Base-by-base conservation (phyloP, 2,888 invertebrate genomes). In the Lysandra bellargus region DNA sequence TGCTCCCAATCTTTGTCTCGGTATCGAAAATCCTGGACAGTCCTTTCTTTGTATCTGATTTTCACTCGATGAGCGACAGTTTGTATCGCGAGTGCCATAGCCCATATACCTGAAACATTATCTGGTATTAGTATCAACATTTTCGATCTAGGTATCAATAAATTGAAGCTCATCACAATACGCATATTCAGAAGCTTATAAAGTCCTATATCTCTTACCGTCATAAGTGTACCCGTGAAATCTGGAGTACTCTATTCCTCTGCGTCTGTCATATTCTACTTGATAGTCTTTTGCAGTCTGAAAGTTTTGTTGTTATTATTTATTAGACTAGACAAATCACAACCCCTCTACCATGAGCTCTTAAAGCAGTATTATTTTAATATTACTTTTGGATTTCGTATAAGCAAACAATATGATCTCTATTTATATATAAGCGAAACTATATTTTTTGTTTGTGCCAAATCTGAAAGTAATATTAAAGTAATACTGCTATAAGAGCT, bases 211-310 rank as follows among this genome's bases (percentile, higher is more conserved):
- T 14, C 33, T 74, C 69, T 85, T 84, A 94, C 98, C 99, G 90
- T 99, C 99, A 89, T 99, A 99, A 12, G 99, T 99, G 91, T 99
- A 99, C 2, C 99, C 99, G 89, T 99, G 99, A 88, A 98, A 99
- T 83, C 98, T 96, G 60, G 98, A 99, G 92, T 98, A 99, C 87
- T 98, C 98, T 1, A 92, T 88, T 1, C 97, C 97, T 83, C 98
- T 95, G 82, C 97, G 93, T 53, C 97, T 96, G 86, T 98, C 97
- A 89, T 99, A 99, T 88, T 98, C 97, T 64, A 95, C 95, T 86
- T 97, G 96, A 88, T 99, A 99, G 88, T 98, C 98, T 84, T 97
- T 97, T 0, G 99, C 97, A 0, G 98, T 98, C 98, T 99, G 93
- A 53, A 92, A 83, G 73, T 60, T 57, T 53, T 23, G 2, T 6